These are phyloP conservation scores for Zoanthus sansibaricus DNA, from an alignment of 92 coral and sea anemone genomes.

Conservation along the genomic window DNA sequence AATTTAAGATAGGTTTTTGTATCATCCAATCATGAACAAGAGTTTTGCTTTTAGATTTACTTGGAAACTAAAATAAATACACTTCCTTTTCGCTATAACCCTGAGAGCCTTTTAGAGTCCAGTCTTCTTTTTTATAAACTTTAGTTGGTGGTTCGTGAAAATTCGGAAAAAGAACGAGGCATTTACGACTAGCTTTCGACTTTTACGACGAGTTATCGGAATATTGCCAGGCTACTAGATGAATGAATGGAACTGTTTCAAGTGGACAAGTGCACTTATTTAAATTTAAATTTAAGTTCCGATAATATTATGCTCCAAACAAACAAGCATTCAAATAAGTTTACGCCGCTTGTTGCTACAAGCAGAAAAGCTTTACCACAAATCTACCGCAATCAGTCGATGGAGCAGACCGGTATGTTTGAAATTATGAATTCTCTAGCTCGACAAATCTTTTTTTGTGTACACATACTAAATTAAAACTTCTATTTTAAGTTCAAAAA, in stretches of 20 bases:
- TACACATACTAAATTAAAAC: background rate
- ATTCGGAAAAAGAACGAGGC: background rate
- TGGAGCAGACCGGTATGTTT: background rate
- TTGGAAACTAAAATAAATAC: background rate
- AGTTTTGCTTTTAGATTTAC: background rate
- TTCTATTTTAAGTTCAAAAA: too few relatives aligned
- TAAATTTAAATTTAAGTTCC: background rate
- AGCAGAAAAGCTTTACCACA: slow-evolving; percentile 58
- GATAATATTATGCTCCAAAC: slow-evolving; percentile 5
- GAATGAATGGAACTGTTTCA: background rate
- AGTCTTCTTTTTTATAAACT: background rate
- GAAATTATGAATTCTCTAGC: too few relatives aligned
- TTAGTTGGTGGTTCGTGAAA: background rate
- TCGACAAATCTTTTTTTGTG: background rate
- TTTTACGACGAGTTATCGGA: slow-evolving; percentile 21
- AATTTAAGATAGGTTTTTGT: background rate
- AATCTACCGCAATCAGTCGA: slow-evolving; percentile 38
- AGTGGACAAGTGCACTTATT: background rate
- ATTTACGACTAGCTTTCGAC: background rate
- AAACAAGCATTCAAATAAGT: slow-evolving; percentile 16
- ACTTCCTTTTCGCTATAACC: slow-evolving; percentile 12
- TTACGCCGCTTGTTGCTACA: slow-evolving; percentile 51
- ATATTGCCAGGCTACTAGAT: slow-evolving; percentile 38
- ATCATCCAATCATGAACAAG: background rate
- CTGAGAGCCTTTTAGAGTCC: background rate